Base-by-base conservation (phyloP, 1,140 invertebrate genomes). In the Anastrepha obliqua region DNA sequence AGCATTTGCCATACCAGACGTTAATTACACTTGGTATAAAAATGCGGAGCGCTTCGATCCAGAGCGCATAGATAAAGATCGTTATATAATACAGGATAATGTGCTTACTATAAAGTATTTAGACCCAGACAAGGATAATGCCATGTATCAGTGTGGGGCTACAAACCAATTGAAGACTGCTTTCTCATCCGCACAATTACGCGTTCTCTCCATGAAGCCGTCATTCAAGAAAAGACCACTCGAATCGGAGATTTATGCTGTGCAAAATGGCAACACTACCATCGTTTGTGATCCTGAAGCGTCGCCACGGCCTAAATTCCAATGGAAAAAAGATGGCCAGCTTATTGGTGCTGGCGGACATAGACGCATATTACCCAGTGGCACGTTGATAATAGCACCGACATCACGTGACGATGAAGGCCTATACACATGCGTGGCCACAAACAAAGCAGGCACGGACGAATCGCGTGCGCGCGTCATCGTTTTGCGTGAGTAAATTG, bases 91-190 rank as follows among this genome's bases (percentile, higher is more conserved):
- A 90, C 96, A 96, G 91, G 97, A 98, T 89, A 98, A 98, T 95
- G 96, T 98, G 7, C 91, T 99, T 20, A 97, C 96, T 58, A 98
- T 99, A 64, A 95, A 95, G 89, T 95, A 96, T 89, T 93, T 98
- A 20, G 95, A 97, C 92, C 95, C 96, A 87, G 95, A 96, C 88
- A 94, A 95, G 90, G 98, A 99, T 94, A 95, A 96, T 87, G 98
- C 97, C n/a, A 99, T 99, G 97, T 99, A 98, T 93, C 98, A 99
- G 90, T 99, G 99, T 93, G 95, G 96, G 90, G 98, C 98, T 0
- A 95, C 94, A 88, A 99, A 99, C 95, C 96, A 98, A 87, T 94
- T 99, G 7, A 98, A 97, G 90, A 96, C 96, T 0, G 95, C 95
- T 51, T 98, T 97, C 93, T 98, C 97, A 0, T 97, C 98, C 11